Evolutionary conservation across 2,113 vertebrate genomes (phyloP).

Genomic region (Tylochromis polylepis): DNA sequence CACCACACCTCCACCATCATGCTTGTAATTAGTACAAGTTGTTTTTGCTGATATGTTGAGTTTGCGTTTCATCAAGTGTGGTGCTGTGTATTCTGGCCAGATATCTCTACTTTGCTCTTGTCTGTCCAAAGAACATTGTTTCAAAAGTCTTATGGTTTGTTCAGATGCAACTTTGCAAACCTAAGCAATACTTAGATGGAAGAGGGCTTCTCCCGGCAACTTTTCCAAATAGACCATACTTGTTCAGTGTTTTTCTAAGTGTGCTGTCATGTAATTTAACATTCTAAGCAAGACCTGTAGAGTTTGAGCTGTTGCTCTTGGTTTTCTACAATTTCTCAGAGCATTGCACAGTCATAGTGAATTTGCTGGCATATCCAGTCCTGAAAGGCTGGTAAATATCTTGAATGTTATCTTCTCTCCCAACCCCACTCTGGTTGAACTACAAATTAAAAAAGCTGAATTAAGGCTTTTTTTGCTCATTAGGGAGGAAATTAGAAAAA

Average conservation of each 20-base stretch:
- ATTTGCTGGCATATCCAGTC: background rate
- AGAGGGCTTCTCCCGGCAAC: background rate
- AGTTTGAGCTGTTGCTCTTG: background rate
- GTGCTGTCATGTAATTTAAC: background rate
- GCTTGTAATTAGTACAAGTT: background rate
- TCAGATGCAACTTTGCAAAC: background rate
- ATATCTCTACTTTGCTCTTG: too few relatives aligned
- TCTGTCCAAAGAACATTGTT: too few relatives aligned
- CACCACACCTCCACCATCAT: background rate
- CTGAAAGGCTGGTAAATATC: background rate
- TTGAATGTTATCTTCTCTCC: background rate
- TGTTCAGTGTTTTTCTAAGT: background rate
- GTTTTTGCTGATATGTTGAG: background rate
- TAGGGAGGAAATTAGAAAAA: background rate
- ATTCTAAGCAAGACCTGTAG: background rate
- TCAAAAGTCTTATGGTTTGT: too few relatives aligned
- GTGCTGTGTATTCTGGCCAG: too few relatives aligned
- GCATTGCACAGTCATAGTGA: background rate
- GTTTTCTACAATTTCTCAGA: accelerated
- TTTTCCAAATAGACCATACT: background rate
- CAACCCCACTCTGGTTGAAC: background rate
- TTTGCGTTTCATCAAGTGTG: background rate
- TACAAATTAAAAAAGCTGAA: background rate
- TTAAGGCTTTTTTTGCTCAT: background rate
- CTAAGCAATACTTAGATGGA: too few relatives aligned